These are phyloP conservation scores for Axinella damicornis DNA, from an alignment of 37 sponge, comb jelly and placozoan genomes.

Conservation along the genomic window DNA sequence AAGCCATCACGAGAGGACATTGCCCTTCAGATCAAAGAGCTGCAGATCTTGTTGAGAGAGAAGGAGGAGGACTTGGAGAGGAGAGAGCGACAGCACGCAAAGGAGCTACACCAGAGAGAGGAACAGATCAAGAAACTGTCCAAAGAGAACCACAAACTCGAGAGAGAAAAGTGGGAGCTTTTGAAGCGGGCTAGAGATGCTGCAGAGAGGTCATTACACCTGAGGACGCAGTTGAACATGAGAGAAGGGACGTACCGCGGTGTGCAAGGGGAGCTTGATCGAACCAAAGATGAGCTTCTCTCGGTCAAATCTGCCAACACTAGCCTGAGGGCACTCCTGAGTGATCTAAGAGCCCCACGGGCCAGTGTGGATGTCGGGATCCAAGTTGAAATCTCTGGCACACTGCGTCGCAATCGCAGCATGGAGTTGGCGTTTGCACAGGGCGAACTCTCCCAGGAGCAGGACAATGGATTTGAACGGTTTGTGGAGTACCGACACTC, in stretches of 20 bases:
- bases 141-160: conserved; percentile 64
- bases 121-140: conserved; percentile 59
- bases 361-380: conserved; percentile 18
- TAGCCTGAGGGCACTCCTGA: conserved; percentile 50
- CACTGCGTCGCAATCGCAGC: conserved; percentile 39
- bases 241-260: conserved; percentile 38
- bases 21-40: background rate
- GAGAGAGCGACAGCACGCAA: background rate
- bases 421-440: conserved; percentile 43
- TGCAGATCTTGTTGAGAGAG: conserved; percentile 17
- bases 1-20: background rate
- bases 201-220: conserved; percentile 66
- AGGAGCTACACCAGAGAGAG: conserved; percentile 44
- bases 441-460: conserved; percentile 10
- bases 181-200: conserved; percentile 81
- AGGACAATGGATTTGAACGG: background rate
- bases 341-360: conserved; percentile 30
- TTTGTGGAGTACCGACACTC: background rate
- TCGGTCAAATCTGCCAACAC: conserved; percentile 74
- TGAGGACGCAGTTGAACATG: conserved; percentile 63
- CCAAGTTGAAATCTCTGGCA: conserved; percentile 17
- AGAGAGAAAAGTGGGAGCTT: conserved; percentile 93
- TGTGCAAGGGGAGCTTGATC: conserved; percentile 37
- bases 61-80: conserved; percentile 45
- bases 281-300: conserved; percentile 50